Evolutionary conservation across 2,888 invertebrate species (phyloP), one percentile per base, ranked within the genome.

Genomic region (Kryphioiulus occultus): DNA sequence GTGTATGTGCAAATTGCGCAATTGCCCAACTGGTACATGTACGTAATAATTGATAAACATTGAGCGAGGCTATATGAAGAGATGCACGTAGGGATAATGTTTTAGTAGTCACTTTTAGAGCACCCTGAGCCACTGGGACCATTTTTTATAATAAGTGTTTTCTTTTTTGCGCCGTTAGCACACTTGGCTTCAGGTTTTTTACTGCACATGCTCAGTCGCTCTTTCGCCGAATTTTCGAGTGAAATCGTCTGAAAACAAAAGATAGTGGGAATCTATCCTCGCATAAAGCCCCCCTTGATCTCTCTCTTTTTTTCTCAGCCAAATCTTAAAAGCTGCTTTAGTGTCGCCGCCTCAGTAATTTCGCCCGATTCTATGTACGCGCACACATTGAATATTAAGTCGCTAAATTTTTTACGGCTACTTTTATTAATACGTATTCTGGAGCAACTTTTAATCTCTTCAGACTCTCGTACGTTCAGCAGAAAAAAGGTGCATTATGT

Each of bases 241-340:
- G 68, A 68, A 68, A 68, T 68, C 68, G 68, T 22, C 68, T 68
- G 68, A 68, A 68, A 68, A 68, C 68, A 68, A 68, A 68, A 68
- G 68, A 68, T 68, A 68, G 68, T 68, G 68, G 68, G 68, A 68
- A 26, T 68, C 26, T 68, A 26, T 68, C 68, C 68, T 68, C 68
- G 68, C 68, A 68, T 68, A 68, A 68, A 68, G 68, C 68, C 10
- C 26, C 10, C 68, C 68, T 68, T 68, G 68, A 68, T 68, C 68
- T 68, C 68, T 9, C 22, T 22, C 10, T 26, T n/a, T 19, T 68
- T 68, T 68, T 68, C n/a, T 68, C n/a, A 1, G 5, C 68, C 68
- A 26, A 68, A 68, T 68, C 68, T 68, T 68, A 26, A 68, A 68
- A 68, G 68, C 68, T 26, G 68, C 68, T 68, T 68, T 68, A 68